phyloP scores from a whole-genome alignment of 2,113 vertebrate species.

The Trochalopteron elliotii region DNA sequence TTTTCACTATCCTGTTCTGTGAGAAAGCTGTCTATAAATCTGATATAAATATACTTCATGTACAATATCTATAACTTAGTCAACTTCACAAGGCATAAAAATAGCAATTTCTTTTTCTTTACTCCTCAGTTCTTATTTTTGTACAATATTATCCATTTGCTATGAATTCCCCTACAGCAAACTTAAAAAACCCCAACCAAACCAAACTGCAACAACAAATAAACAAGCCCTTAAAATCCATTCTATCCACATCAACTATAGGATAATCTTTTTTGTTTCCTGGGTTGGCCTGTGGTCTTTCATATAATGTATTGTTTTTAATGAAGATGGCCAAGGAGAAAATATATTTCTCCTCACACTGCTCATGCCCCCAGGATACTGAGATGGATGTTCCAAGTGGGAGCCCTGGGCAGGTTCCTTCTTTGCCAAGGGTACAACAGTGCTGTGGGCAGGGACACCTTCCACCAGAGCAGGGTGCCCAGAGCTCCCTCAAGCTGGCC shows the following conservation, averaged over 20 bases:
- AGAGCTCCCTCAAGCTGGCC: not conserved
- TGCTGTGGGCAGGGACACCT: not conserved
- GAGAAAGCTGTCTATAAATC: slow-evolving; percentile 7
- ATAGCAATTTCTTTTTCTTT: not conserved
- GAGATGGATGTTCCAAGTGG: not conserved
- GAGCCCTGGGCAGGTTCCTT: not conserved
- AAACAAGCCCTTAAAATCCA: not conserved
- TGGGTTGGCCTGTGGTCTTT: not conserved
- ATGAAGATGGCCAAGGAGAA: slow-evolving; percentile 34
- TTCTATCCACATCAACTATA: not conserved
- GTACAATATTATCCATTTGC: not conserved
- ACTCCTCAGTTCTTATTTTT: not conserved
- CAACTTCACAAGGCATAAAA: not conserved
- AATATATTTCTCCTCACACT: not conserved
- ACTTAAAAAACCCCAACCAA: not conserved
- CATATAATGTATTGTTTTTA: slow-evolving; percentile 14
- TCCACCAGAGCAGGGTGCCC: not conserved
- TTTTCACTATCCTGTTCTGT: not conserved
- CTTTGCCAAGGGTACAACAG: not conserved
- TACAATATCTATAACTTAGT: not conserved
- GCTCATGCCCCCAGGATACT: not conserved
- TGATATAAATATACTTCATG: not conserved
- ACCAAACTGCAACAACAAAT: not conserved
- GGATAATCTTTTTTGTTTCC: not conserved
- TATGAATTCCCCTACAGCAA: not conserved